phyloP scores from a whole-genome alignment of 1,140 invertebrate species.

The Diprion similis region DNA sequence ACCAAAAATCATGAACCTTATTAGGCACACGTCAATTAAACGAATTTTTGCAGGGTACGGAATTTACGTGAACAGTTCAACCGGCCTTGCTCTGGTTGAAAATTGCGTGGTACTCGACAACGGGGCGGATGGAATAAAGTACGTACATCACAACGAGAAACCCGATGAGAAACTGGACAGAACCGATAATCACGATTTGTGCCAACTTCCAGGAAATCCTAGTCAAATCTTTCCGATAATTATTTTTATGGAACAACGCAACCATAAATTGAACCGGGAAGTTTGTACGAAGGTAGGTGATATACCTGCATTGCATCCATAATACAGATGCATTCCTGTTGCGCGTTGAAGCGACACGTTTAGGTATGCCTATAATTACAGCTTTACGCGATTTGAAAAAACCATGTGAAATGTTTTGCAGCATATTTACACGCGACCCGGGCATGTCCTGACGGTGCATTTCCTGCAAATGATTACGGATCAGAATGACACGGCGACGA shows the following conservation, averaged over 20 bases:
- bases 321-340: not conserved
- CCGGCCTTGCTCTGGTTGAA: slow-evolving; percentile 75
- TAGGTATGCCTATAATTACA: not conserved
- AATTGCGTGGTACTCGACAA: slow-evolving; percentile 80
- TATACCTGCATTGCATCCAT: slow-evolving; percentile 13
- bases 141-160: slow-evolving; percentile 79
- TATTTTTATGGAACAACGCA: slow-evolving; percentile 78
- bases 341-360: not conserved
- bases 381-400: not conserved
- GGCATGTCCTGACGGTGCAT: slow-evolving; percentile 82
- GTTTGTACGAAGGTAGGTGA: slow-evolving; percentile 71
- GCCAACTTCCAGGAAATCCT: slow-evolving; percentile 79
- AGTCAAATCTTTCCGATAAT: slow-evolving; percentile 85
- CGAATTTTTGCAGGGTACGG: slow-evolving; percentile 73
- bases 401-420: slow-evolving; percentile 42
- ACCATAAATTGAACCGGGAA: slow-evolving; percentile 70
- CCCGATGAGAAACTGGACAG: slow-evolving; percentile 74
- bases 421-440: slow-evolving; percentile 76
- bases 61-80: slow-evolving; percentile 87
- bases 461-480: slow-evolving; percentile 81
- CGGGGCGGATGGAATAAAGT: slow-evolving; percentile 85
- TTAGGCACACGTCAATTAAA: no score
- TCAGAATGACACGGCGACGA: slow-evolving; percentile 73
- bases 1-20: no score
- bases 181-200: slow-evolving; percentile 80